Base-by-base conservation (phyloP, 2,888 invertebrate genomes). In the Pammene aurita region DNA sequence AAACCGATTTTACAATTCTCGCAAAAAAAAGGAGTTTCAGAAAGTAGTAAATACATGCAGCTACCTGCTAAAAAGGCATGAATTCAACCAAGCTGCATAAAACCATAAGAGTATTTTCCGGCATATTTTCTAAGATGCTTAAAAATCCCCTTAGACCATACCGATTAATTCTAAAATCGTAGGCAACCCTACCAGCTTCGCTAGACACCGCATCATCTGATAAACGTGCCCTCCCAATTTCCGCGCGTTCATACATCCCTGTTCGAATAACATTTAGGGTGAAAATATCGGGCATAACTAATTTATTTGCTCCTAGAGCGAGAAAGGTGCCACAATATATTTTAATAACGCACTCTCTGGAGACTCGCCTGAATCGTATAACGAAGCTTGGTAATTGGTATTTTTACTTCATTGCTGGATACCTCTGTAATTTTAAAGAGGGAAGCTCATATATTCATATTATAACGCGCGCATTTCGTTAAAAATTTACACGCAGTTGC, bases 271-370 rank as follows among this genome's bases (percentile, higher is more conserved):
- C 83, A 85, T 87, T 88, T 86, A 87, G 90, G 89, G 89, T 86
- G 90, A 88, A 89, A 88, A 88, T 88, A 89, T 89, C 84, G 87
- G 84, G 86, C 80, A 86, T 87, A 86, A 88, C 89, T 90, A 90
- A 90, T 90, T 90, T 89, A 88, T 89, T 87, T 84, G 82, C 83
- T 79, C 78, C 77, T 82, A 82, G 79, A 76, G 81, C 82, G 82
- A 81, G 81, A 85, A 85, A 87, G 84, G 84, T 83, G 83, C 83
- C 83, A 86, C 87, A 87, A 89, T 92, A 91, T 89, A 92, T 92
- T 91, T 90, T 90, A 91, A 92, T 92, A 91, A 90, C 83, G 82
- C 84, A 85, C 84, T 85, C 91, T 87, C 88, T 66, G 75, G 90
- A 87, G 88, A 85, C 77, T 74, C 78, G 76, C 66, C 84, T 86